phyloP scores from a whole-genome alignment of 2,888 invertebrate species.

The Flexamia atlantica region DNA sequence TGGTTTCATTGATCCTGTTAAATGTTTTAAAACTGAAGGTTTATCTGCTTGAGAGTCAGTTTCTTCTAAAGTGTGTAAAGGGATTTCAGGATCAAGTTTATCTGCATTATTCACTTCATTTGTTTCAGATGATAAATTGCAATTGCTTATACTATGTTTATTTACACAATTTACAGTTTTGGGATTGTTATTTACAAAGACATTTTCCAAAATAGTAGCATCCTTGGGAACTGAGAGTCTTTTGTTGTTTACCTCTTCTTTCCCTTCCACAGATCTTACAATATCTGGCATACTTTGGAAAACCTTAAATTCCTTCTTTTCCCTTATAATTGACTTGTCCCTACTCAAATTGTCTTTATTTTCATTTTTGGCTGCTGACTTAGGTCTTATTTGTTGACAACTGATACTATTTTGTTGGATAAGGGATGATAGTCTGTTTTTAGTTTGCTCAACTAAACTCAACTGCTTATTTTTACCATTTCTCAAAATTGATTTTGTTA shows the following conservation, averaged over 20 bases:
- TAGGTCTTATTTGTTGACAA: slow-evolving; percentile 17
- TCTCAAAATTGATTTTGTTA: background rate
- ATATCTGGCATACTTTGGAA: slow-evolving; percentile 24
- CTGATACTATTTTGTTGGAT: slow-evolving; percentile 15
- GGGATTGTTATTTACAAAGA: slow-evolving; percentile 21
- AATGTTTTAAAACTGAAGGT: background rate
- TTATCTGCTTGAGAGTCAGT: background rate
- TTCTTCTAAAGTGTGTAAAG: background rate
- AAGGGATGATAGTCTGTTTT: slow-evolving; percentile 26
- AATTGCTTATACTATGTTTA: background rate
- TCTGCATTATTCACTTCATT: background rate
- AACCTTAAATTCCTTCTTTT: background rate
- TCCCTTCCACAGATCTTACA: slow-evolving; percentile 35
- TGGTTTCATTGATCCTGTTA: slow-evolving; percentile 5
- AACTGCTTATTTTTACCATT: background rate
- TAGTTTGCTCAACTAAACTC: slow-evolving; percentile 51
- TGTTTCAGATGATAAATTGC: background rate
- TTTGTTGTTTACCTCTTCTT: slow-evolving; percentile 13
- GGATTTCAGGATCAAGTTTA: background rate
- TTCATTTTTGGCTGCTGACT: background rate
- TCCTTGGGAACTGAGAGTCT: slow-evolving; percentile 59
- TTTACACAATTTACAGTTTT: slow-evolving; percentile 10
- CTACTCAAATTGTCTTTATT: background rate
- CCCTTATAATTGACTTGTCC: background rate
- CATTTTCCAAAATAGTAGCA: slow-evolving; percentile 53